phyloP scores from a whole-genome alignment of 1,140 invertebrate genomes.

The Drosophila funebris region DNA sequence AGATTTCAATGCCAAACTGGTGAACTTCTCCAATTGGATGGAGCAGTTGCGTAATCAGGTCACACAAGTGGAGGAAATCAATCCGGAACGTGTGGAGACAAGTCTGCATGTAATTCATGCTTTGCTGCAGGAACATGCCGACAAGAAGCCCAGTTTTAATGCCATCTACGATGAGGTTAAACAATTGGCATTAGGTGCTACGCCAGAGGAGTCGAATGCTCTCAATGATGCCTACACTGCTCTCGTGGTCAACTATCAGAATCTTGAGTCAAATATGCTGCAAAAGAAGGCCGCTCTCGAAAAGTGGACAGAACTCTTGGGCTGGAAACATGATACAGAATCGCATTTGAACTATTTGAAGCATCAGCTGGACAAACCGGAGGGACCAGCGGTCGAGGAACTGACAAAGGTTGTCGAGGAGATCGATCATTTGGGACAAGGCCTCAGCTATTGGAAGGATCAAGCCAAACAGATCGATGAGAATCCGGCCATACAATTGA shows the following conservation, averaged over 20 bases:
- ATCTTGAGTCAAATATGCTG: constrained; percentile 89
- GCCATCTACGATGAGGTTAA: constrained; percentile 93
- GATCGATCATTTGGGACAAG: constrained; percentile 87
- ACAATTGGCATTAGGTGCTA: constrained; percentile 88
- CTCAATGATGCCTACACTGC: constrained; percentile 90
- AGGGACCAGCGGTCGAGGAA: constrained; percentile 87
- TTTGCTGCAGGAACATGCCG: constrained; percentile 91
- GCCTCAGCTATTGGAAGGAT: constrained; percentile 88
- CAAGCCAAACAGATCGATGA: constrained; percentile 88
- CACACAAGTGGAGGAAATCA: constrained; percentile 91
- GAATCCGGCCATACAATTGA: constrained; percentile 87
- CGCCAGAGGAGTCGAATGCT: constrained; percentile 88
- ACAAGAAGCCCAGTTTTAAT: constrained; percentile 90
- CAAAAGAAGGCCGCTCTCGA: constrained; percentile 90
- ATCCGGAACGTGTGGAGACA: constrained; percentile 90
- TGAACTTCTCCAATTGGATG: constrained; percentile 93
- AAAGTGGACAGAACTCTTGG: constrained; percentile 92
- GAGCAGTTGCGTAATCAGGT: constrained; percentile 90
- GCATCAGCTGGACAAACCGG: constrained; percentile 90
- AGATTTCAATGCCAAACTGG: constrained; percentile 92
- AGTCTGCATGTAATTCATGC: constrained; percentile 91
- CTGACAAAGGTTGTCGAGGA: constrained; percentile 88
- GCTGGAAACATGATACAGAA: constrained; percentile 92
- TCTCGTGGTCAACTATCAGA: constrained; percentile 90
- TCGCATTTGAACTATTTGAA: constrained; percentile 92